Conservation (phyloP, 2,888 invertebrate genomes). For the Pammene aurita region DNA sequence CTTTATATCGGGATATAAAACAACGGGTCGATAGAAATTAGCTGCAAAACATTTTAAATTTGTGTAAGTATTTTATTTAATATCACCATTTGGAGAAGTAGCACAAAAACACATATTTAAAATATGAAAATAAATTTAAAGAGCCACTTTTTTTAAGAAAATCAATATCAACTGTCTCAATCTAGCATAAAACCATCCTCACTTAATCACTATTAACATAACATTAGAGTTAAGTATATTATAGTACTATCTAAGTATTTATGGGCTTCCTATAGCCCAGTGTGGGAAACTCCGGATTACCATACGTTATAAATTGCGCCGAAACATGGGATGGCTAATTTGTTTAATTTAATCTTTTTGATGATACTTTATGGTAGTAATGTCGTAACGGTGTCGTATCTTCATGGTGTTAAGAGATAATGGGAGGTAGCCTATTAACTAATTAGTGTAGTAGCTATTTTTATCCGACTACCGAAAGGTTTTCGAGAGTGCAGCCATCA, state of each 20-base stretch:
- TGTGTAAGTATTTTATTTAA: too few species aligned
- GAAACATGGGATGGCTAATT: conserved; percentile 27
- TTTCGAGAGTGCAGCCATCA: too few species aligned
- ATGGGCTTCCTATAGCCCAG: conserved; percentile 34
- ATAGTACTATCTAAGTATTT: conserved; percentile 38
- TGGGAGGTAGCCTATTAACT: not conserved
- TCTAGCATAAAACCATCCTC: conserved; percentile 49
- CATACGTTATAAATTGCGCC: conserved; percentile 50
- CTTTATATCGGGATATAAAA: too few species aligned
- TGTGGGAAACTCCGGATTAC: conserved; percentile 47
- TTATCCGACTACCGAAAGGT: not conserved
- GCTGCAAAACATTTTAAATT: too few species aligned
- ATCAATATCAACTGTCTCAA: not conserved
- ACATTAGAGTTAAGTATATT: conserved; percentile 51
- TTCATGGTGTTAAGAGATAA: not conserved
- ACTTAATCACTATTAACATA: conserved; percentile 63
- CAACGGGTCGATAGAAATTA: too few species aligned
- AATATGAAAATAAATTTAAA: too few species aligned
- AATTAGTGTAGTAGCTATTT: conserved; percentile 1
- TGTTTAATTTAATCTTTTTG: conserved; percentile 23
- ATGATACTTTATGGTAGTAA: conserved; percentile 8
- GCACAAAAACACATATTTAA: too few species aligned
- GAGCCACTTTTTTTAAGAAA: too few species aligned
- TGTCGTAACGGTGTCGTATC: conserved; percentile 11
- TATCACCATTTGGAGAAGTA: too few species aligned